phyloP scores from a whole-genome alignment of 2,113 vertebrate genomes.

The Cyanistes caeruleus region DNA sequence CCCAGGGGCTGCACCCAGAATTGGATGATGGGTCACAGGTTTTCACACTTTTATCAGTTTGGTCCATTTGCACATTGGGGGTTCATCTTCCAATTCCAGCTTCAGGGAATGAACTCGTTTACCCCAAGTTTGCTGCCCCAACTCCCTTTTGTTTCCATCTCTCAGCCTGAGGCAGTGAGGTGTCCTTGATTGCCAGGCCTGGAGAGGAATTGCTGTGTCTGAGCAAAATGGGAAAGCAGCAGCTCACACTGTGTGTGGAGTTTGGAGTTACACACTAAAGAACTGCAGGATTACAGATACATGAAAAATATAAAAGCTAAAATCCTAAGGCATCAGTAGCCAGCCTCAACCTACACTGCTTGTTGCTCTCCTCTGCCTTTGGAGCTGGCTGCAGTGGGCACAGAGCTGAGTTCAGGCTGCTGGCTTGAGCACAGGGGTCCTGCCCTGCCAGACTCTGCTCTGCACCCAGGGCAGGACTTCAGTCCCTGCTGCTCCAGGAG shows the following conservation, averaged over 20 bases:
- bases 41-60: background rate
- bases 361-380: background rate
- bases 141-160: background rate
- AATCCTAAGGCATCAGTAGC: background rate
- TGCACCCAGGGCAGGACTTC: background rate
- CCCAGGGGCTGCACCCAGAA: background rate
- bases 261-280: background rate
- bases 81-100: background rate
- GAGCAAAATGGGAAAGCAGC: background rate
- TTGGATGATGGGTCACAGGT: rapidly evolving
- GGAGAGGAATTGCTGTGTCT: background rate
- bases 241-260: background rate
- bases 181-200: background rate
- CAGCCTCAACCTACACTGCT: background rate
- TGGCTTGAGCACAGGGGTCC: background rate
- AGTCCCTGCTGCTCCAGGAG: background rate
- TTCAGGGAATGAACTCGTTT: background rate
- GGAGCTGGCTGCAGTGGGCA: background rate
- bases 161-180: background rate
- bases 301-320: background rate
- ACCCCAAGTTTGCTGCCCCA: background rate
- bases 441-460: background rate
- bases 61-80: background rate
- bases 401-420: background rate
- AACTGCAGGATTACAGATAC: background rate